Percentiles rank a stretch among this genome's conserved stretches.
Conservation (phyloP, 1,140 invertebrate species). For the Micrasema longulum region DNA sequence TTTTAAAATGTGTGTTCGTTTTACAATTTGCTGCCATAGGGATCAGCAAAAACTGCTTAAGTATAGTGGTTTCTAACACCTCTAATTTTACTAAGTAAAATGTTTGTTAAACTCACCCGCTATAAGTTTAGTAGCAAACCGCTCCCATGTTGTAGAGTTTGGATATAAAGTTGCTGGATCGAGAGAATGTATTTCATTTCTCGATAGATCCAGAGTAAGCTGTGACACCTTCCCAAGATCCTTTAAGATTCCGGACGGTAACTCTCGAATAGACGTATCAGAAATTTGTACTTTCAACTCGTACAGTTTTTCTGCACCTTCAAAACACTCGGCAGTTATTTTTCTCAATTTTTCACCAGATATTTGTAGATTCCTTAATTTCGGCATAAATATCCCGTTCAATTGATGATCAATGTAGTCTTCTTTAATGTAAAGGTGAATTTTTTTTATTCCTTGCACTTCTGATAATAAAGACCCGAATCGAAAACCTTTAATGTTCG, state of each 20-base stretch:
- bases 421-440: conserved; percentile 80
- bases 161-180: conserved; percentile 87
- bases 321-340: conserved; percentile 79
- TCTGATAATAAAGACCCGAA: conserved; percentile 72
- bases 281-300: conserved; percentile 82
- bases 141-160: conserved; percentile 85
- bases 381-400: conserved; percentile 74
- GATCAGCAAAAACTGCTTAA: no score
- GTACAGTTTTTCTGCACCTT: conserved; percentile 71
- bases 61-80: no score
- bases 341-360: conserved; percentile 77
- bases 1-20: no score
- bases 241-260: conserved; percentile 83
- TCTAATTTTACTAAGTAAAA: neutral
- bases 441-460: conserved; percentile 71
- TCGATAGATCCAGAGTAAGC: conserved; percentile 83
- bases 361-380: conserved; percentile 83
- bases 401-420: conserved; percentile 77
- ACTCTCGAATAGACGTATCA: conserved; percentile 78
- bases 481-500: conserved; percentile 73
- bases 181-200: conserved; percentile 83
- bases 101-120: conserved; percentile 70
- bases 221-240: conserved; percentile 81
- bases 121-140: conserved; percentile 82
- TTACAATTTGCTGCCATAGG: no score